Evolutionary conservation across 2,888 invertebrate species (phyloP), one percentile per base, ranked within the genome.

Genomic region (Aspidiotus destructor): DNA sequence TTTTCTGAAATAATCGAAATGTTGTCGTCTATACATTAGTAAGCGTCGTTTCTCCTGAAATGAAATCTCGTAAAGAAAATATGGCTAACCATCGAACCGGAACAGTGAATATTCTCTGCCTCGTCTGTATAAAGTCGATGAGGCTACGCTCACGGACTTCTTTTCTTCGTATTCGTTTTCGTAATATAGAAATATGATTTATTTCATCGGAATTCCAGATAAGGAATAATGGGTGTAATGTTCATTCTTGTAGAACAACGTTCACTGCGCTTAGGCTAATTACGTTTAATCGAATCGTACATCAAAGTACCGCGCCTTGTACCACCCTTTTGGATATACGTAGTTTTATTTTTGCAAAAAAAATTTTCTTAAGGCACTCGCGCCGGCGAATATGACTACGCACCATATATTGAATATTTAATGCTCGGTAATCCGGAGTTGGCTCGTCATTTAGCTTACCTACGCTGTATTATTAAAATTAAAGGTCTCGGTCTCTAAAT

Each of bases 61-160:
- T 28, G 28, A 28, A 28, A 28, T 28, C 28, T 28, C 28, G 28
- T 28, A 65, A 57, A 65, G 57, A 65, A 65, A 65, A 65, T 65
- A 65, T 65, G 65, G 65, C 65, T 65, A 65, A 65, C 65, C 57
- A 65, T 65, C 65, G 65, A 65, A 65, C 65, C 65, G 65, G 65
- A 65, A 65, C 65, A 65, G 41, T 65, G 65, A 65, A 65, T 65
- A 65, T 65, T 65, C 65, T 65, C 65, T 42, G 65, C 65, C 65
- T 65, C 65, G 57, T 65, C 57, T 57, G 55, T 42, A 54, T 28
- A 28, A 52, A 54, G 17, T 57, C 57, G 58, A 28, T 42, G 65
- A 65, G 48, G 10, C 48, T 48, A 40, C 48, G 28, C 44, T 44
- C 15, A 52, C 16, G 52, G 40, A 57, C 28, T 52, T 62, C 53